Evolutionary conservation across 2,888 invertebrate genomes (phyloP), one percentile per base, ranked within the genome.

Genomic region (Agapetus fuscipes): DNA sequence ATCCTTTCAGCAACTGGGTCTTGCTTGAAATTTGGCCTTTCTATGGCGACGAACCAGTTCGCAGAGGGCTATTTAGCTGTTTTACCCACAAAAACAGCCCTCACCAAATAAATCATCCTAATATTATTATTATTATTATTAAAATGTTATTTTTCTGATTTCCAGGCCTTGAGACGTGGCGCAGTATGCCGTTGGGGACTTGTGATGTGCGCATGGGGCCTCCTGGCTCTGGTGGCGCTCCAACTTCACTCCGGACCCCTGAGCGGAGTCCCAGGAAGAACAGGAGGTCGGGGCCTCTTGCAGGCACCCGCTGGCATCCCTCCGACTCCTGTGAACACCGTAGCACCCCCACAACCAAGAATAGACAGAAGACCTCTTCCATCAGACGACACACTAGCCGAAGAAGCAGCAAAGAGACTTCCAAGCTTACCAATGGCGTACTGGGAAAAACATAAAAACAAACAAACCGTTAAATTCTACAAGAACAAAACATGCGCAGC

Each of bases 371-470:
- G 48, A 11, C 48, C 48, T 7, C 37, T 45, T 3, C 59, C 62
- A 38, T 69, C 76, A 35, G 89, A 90, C 57, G 83, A 82, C 39
- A 78, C 81, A 57, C 67, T 84, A 48, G 79, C 84, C 35, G 77
- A 76, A 40, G 85, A 87, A 56, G 82, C 88, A 39, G 84, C 86
- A 59, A 74, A 78, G 10, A 73, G 81, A 26, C 73, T 89, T 56
- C 89, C 90, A 3, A 89, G 85, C 50, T 68, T 91, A 27, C 91
- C 91, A 3, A 78, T 89, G 32, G 77, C 79, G 41, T 89, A 87
- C 61, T 90, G 89, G 88, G 81, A 80, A 57, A 79, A 79, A 50
- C 80, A 83, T 57, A 84, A 83, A 56, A 83, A 84, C 57, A 83
- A 83, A 60, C 76, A 79, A 49, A 71, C 74, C 51, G 71, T 66